Conservation (phyloP, 1,140 invertebrate species). For the Halyomorpha halys region DNA sequence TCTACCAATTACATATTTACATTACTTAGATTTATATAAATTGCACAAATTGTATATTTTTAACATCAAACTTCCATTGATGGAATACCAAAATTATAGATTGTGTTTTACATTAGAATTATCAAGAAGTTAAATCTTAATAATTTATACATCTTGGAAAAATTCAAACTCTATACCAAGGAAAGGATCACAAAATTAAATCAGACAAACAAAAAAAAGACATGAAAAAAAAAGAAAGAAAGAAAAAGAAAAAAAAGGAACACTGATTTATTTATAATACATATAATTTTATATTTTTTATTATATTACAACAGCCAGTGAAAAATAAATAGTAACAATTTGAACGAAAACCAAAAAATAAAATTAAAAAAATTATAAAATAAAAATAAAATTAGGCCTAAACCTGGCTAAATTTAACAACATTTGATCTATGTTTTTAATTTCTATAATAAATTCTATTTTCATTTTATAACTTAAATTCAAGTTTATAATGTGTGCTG, state of each 20-base stretch:
- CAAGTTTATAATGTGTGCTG: conserved; percentile 2
- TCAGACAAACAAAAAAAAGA: no score
- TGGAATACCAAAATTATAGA: no score
- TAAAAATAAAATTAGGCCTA: conserved; percentile 6
- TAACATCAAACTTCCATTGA: no score
- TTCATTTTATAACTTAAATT: conserved; percentile 5
- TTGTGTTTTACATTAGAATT: no score
- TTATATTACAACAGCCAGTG: conserved; percentile 7
- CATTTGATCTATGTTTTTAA: conserved; percentile 5
- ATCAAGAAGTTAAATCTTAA: no score
- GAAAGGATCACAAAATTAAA: no score
- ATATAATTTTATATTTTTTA: conserved; percentile 5
- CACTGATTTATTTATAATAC: conserved; percentile 12
- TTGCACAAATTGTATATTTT: no score
- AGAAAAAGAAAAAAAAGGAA: conserved; percentile 4
- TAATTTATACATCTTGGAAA: no score
- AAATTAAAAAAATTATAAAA: conserved; percentile 3
- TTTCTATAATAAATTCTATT: conserved; percentile 7
- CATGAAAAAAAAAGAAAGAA: not conserved
- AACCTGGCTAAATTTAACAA: conserved; percentile 1
- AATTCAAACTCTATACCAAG: no score
- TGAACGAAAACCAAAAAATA: conserved; percentile 1
- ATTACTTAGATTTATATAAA: no score
- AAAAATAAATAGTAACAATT: conserved; percentile 10
- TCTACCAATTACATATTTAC: no score